phyloP scores from a whole-genome alignment of 2,113 vertebrate species.

The Prietella phreatophila region DNA sequence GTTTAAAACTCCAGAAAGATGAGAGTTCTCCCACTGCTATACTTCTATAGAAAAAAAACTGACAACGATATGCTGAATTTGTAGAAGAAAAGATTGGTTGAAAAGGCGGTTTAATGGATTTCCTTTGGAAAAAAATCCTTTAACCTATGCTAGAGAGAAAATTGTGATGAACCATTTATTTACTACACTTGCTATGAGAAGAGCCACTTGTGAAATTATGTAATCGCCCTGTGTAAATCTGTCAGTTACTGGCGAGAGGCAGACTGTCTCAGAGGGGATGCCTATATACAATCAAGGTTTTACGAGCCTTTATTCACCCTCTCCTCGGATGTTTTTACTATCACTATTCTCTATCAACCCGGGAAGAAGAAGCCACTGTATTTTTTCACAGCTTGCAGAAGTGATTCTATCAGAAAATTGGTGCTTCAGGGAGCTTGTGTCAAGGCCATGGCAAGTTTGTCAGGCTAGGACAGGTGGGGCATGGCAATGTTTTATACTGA shows the following conservation, averaged over 20 bases:
- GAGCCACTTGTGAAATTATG: slow-evolving; percentile 35
- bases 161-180: slow-evolving; percentile 40
- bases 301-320: slow-evolving; percentile 45
- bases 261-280: neutral
- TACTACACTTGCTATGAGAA: slow-evolving; percentile 30
- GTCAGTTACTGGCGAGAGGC: slow-evolving; percentile 20
- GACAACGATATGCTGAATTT: neutral
- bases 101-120: neutral
- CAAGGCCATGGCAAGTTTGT: slow-evolving; percentile 30
- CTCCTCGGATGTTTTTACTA: slow-evolving; percentile 44
- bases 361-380: slow-evolving; percentile 39
- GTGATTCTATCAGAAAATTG: slow-evolving; percentile 55
- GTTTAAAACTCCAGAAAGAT: neutral
- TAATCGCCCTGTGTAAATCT: slow-evolving; percentile 44
- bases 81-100: neutral
- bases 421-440: slow-evolving; percentile 43
- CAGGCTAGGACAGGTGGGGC: slow-evolving; percentile 5
- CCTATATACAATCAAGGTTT: slow-evolving; percentile 38
- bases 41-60: neutral
- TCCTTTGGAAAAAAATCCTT: neutral
- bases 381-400: slow-evolving; percentile 42
- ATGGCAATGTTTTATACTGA: neutral
- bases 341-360: slow-evolving; percentile 42
- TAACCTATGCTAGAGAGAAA: neutral
- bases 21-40: neutral